These are phyloP conservation scores for Trichonephila inaurata DNA, from an alignment of 1,140 invertebrate genomes.

Conservation along the genomic window DNA sequence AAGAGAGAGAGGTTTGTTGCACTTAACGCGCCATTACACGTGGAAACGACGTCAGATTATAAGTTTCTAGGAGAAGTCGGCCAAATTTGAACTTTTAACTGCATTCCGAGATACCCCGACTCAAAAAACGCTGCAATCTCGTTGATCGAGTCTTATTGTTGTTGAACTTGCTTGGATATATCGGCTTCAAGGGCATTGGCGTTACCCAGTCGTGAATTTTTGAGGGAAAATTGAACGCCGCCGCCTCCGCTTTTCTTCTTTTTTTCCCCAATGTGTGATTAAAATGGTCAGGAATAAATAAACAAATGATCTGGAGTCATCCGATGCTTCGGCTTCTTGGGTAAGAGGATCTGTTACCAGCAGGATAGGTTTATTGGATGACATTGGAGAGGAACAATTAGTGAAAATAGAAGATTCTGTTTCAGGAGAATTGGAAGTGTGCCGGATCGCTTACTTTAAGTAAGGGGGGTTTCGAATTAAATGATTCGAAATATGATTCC, in stretches of 20 bases:
- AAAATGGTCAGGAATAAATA: not conserved
- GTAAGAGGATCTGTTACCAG: not conserved
- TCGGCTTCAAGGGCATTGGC: slow-evolving; percentile 69
- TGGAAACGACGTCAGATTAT: slow-evolving; percentile 64
- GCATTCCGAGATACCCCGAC: slow-evolving; percentile 38
- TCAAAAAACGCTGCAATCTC: slow-evolving; percentile 49
- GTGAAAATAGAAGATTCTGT: not conserved
- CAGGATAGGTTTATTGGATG: not conserved
- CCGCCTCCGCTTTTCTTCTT: not conserved
- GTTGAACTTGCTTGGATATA: slow-evolving; percentile 59
- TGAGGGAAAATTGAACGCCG: not conserved
- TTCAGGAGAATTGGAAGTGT: not conserved
- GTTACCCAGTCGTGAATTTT: slow-evolving; percentile 62
- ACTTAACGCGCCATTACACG: slow-evolving; percentile 70
- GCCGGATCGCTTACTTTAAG: not conserved
- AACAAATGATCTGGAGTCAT: not conserved
- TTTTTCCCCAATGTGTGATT: not conserved
- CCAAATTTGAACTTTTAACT: slow-evolving; percentile 75
- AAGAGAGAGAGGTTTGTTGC: slow-evolving; percentile 60
- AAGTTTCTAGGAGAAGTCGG: slow-evolving; percentile 65
- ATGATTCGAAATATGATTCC: not conserved
- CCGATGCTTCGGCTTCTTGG: not conserved
- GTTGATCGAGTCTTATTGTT: slow-evolving; percentile 42
- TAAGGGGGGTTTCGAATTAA: not conserved
- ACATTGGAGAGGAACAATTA: not conserved